Base-by-base conservation (phyloP, 2,797 vertebrate species). In the Graptemys geographica region DNA sequence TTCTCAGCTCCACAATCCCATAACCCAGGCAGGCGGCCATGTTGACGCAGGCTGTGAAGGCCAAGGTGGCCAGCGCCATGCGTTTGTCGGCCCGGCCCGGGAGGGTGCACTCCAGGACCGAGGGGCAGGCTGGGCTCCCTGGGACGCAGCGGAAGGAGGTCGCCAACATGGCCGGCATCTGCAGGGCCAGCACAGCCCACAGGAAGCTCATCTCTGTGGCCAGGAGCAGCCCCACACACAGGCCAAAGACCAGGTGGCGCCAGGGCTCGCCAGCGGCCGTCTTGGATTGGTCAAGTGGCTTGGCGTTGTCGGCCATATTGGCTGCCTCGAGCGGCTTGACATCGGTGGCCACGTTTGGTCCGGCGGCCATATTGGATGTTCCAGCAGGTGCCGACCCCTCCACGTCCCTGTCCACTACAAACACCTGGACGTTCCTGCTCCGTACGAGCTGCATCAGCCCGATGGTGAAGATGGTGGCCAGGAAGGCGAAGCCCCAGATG, bases 201-300 rank as follows among this genome's bases (percentile, higher is more conserved):
- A 92, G 55, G 65, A 89, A 89, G 11, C 55, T 23, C 10, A 81
- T 81, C 83, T 89, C 91, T 1, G 28, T 82, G 7, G 37, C 51
- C 27, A 92, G 56, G 25, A 89, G 79, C 27, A 92, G 69, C 3
- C 52, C 91, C 79, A 92, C 91, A 78, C 91, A 92, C 41, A 92
- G 9, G 37, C 85, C 91, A 82, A 89, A 92, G 44, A 92, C 69
- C 12, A 87, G 49, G 3, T 89, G 2, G 3, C 91, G 86, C 28
- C 91, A 92, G 53, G 89, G 80, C 9, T 78, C 85, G 25, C 16
- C 9, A 3, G 89, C 41, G 25, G 55, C 5, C 27, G 10, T 18
- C 55, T n/a, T 69, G 79, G 55, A 49, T 11, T 23, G 8, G 18
- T 89, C 83, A 33, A 55, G 65, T 1, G 79, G 55, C 13, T 21